Base-by-base conservation (phyloP, 2,888 invertebrate species). In the Eupithecia dodoneata region DNA sequence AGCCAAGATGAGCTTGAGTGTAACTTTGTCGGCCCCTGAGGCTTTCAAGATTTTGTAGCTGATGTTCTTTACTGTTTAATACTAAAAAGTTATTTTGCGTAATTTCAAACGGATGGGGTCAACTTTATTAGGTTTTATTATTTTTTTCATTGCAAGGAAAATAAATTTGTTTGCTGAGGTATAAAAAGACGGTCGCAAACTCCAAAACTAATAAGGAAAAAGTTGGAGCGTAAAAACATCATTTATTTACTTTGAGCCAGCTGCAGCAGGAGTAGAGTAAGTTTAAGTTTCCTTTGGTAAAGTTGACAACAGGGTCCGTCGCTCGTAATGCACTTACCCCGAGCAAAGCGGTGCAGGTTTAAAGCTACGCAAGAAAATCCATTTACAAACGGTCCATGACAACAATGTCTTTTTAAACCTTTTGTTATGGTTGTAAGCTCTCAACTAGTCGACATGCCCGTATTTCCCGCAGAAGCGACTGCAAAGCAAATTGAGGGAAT, bases 331-430 rank as follows among this genome's bases (percentile, higher is more conserved):
- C 83, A 81, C 82, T 83, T 83, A 80, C 67, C 73, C 78, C 75
- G 70, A 83, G 83, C 81, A 85, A 85, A 83, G 79, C 81, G 82
- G 75, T 73, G 75, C 82, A 83, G 82, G 83, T 82, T 84, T 84
- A 84, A 83, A 85, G 84, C 82, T 84, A 85, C 86, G 85, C 85
- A 85, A 83, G 83, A 82, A 87, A 89, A 89, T 87, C 84, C 83
- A 87, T 86, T 90, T 87, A 87, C 83, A 85, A 86, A 82, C 79
- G 84, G 71, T 85, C 86, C 83, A 83, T 82, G 84, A 84, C 84
- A 83, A 85, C 85, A 84, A 85, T 85, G 83, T 85, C 79, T 83
- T 86, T 87, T 85, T 81, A 83, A 84, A 84, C 79, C 83, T 82
- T 83, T 83, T 85, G 80, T 85, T 85, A 82, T 83, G 77, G 84